Evolutionary conservation across 2,888 invertebrate genomes (phyloP), one percentile per base, ranked within the genome.

Genomic region (Agelastica alni): DNA sequence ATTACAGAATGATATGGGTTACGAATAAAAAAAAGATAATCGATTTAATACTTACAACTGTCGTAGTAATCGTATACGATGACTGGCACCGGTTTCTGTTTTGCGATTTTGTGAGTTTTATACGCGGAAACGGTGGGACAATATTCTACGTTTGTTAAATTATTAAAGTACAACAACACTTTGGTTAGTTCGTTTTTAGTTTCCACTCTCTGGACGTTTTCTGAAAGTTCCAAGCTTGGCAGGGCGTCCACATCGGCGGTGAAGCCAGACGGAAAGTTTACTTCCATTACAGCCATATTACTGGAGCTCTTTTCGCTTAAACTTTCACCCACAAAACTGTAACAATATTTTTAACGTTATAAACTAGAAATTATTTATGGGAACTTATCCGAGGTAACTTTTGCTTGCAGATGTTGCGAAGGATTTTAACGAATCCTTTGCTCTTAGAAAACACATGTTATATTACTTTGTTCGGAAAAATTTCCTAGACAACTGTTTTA

Each of bases 61-160:
- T 96, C 94, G 68, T 95, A 96, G 67, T 96, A 92, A 74, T 97
- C 96, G 64, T 88, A 89, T 32, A 96, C 83, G 32, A 87, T 84
- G 59, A 95, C 91, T 64, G 90, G 85, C 16, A 90, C 93, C 5
- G 94, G 89, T 56, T 91, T 90, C 67, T 94, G 93, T 45, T 89
- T 84, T 2, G 93, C 91, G 7, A 93, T 90, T 70, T 90, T 89
- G 72, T 91, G 87, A 0, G 89, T 89, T 64, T 91, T 84, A 66
- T 88, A 88, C 4, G 92, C 92, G 4, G 88, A 88, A 31, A 96
- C 84, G 2, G 93, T 91, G 17, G 93, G 86, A 72, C 95, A 96
- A 51, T 87, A 85, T 76, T 91, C 88, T 58, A 56, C 77, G 3
- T 69, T 66, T 0, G 77, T 73, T 62, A 88, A 80, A 75, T 85